Conservation (phyloP, 2,888 invertebrate species). For the Aquatica leii region DNA sequence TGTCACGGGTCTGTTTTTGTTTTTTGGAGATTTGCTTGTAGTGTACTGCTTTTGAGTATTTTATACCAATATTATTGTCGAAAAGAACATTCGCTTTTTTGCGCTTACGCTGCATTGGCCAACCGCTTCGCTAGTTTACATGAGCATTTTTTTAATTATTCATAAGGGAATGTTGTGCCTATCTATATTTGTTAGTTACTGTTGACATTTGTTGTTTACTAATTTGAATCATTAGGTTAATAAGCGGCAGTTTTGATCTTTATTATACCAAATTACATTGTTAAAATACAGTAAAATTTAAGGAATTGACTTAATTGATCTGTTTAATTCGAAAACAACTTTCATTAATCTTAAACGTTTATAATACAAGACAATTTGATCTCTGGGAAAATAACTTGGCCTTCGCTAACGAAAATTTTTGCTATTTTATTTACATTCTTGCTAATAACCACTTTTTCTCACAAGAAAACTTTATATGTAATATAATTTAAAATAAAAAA, state of each 20-base stretch:
- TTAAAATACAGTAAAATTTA: neutral
- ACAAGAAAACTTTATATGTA: no score
- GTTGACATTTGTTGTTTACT: neutral
- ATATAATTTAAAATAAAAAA: no score
- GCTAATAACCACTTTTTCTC: no score
- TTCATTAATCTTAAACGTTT: neutral
- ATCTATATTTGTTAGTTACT: neutral
- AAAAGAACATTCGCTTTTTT: neutral
- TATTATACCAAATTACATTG: neutral
- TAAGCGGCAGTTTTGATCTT: neutral
- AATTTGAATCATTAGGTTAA: no score
- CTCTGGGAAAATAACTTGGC: no score
- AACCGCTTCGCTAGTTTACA: neutral
- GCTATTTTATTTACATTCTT: no score
- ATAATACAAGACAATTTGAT: no score
- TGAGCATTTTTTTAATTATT: neutral
- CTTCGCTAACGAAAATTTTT: no score
- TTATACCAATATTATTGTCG: neutral
- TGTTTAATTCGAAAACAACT: neutral
- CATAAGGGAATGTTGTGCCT: neutral
- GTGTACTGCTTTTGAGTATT: no score
- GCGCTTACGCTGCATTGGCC: no score
- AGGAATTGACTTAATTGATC: constrained; percentile 6
- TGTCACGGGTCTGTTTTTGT: constrained; percentile 41
- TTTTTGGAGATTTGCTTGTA: no score